These are phyloP conservation scores for Palythoa grandiflora DNA, from an alignment of 92 coral and sea anemone species.

Conservation along the genomic window DNA sequence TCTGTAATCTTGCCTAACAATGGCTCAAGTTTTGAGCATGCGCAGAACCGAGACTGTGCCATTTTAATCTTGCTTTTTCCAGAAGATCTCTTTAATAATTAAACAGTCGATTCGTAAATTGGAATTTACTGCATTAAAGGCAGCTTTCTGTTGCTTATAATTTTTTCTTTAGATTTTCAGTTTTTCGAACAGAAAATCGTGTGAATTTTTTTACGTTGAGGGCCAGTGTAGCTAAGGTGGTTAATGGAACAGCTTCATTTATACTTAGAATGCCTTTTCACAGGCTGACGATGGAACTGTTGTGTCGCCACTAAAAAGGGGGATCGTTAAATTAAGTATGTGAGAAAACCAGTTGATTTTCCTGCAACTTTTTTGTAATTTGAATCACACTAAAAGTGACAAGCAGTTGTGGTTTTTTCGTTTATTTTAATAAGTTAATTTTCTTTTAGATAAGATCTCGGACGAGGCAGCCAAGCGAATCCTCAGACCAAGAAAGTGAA, in stretches of 20 bases:
- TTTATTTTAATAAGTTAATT: not conserved
- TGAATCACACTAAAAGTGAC: constrained; percentile 3
- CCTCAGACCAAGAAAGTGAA: constrained; percentile 79
- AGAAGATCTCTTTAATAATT: no score
- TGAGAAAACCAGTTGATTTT: constrained; percentile 37
- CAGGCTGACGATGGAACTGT: constrained; percentile 41
- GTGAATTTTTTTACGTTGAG: not conserved
- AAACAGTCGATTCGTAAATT: no score
- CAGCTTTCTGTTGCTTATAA: no score
- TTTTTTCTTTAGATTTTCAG: not conserved
- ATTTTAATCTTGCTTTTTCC: no score
- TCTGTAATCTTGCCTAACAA: no score
- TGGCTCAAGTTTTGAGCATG: no score
- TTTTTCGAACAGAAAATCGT: not conserved
- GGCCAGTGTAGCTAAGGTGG: not conserved
- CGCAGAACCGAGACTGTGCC: no score
- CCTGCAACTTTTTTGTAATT: constrained; percentile 42
- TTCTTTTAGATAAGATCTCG: constrained; percentile 25
- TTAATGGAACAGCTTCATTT: constrained; percentile 28
- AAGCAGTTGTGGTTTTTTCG: not conserved
- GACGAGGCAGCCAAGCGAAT: constrained; percentile 57
- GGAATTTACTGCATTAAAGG: no score
- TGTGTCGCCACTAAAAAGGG: constrained; percentile 39
- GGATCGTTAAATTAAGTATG: constrained; percentile 45
- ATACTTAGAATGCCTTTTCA: constrained; percentile 47